These are phyloP conservation scores for Eulemur rubriventer DNA, from an alignment of 2,797 vertebrate species.

Conservation along the genomic window DNA sequence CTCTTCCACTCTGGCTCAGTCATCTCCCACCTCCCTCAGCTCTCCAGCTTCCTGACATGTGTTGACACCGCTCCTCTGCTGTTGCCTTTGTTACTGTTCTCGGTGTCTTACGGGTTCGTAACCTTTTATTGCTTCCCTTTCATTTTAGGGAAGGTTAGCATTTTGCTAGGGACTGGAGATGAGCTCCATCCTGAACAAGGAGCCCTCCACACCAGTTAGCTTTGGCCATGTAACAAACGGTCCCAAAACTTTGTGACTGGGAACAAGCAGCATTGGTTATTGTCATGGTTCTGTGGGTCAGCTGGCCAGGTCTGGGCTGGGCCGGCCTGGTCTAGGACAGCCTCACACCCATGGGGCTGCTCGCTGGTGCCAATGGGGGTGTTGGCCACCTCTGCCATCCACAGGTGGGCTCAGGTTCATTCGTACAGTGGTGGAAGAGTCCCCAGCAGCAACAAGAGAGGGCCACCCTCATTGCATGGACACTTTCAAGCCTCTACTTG, in stretches of 20 bases:
- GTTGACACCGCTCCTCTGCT: not conserved
- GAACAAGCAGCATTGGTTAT: not conserved
- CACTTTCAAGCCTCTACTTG: not conserved
- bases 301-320: not conserved
- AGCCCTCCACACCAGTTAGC: not conserved
- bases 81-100: not conserved
- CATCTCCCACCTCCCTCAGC: not conserved
- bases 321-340: not conserved
- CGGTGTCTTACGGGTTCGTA: not conserved
- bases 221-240: not conserved
- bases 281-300: not conserved
- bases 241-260: not conserved
- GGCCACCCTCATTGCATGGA: not conserved
- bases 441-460: not conserved
- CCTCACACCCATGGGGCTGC: not conserved
- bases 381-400: not conserved
- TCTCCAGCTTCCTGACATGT: not conserved
- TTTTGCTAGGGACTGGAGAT: not conserved
- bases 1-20: not conserved
- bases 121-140: not conserved
- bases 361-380: not conserved
- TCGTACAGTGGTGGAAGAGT: not conserved
- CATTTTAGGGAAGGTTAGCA: not conserved
- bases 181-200: not conserved
- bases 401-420: not conserved